phyloP scores from a whole-genome alignment of 2,113 vertebrate genomes.

The Climacteris rufus region DNA sequence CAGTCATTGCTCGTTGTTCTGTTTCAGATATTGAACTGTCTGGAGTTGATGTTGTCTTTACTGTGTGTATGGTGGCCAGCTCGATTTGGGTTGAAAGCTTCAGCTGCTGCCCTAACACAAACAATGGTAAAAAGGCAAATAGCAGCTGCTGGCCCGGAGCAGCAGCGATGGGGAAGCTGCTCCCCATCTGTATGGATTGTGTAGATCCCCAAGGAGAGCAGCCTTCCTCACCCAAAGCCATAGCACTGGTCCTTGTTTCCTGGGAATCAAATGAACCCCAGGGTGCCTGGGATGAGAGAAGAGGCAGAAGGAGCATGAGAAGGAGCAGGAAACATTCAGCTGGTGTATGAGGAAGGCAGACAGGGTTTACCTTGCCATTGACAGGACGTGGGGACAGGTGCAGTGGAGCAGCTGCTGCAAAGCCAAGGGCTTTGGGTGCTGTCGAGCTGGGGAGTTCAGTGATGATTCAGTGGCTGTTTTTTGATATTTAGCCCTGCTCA shows the following conservation, averaged over 20 bases:
- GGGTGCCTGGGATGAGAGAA: background rate
- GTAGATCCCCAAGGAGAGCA: background rate
- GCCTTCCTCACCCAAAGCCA: background rate
- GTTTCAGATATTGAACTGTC: background rate
- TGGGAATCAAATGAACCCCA: background rate
- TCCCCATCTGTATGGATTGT: background rate
- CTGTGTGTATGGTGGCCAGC: background rate
- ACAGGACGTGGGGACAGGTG: rapidly evolving
- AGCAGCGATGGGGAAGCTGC: background rate
- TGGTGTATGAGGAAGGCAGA: background rate
- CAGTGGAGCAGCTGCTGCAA: background rate
- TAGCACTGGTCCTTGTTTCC: background rate
- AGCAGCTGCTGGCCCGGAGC: background rate
- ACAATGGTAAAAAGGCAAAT: background rate
- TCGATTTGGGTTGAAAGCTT: background rate
- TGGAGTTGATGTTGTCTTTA: background rate
- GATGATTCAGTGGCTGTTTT: background rate
- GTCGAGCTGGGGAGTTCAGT: background rate
- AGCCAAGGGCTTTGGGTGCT: background rate
- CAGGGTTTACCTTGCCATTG: background rate
- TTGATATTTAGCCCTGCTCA: background rate
- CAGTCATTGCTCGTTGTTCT: rapidly evolving
- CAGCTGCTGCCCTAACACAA: background rate
- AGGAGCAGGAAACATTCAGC: background rate
- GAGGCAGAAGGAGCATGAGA: background rate